Conservation (phyloP, 2,113 vertebrate genomes). For the Rhinolophus sinicus region DNA sequence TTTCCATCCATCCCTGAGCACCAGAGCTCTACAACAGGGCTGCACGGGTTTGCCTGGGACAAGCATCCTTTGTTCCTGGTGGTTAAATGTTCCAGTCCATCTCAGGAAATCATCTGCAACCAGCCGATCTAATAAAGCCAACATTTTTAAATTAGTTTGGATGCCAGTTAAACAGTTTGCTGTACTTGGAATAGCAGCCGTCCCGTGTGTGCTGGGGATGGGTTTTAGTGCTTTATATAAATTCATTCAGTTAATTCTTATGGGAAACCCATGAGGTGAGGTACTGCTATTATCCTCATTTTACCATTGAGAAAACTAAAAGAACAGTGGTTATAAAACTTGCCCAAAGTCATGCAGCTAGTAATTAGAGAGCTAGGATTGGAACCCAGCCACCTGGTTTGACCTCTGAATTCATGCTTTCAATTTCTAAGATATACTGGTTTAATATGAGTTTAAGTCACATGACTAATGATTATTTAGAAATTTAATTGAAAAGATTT, state of each 20-base stretch:
- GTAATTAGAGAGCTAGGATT: neutral
- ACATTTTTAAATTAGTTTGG: neutral
- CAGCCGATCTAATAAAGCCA: neutral
- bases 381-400: neutral
- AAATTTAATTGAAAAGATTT: neutral
- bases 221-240: constrained; percentile 24
- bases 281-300: neutral
- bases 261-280: neutral
- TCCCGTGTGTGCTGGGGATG: neutral
- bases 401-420: neutral
- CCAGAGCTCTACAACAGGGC: neutral
- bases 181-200: neutral
- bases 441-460: neutral
- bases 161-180: neutral
- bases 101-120: neutral
- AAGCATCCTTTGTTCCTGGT: neutral
- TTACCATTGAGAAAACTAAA: neutral
- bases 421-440: neutral
- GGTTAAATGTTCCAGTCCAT: neutral
- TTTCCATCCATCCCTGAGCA: neutral
- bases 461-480: neutral
- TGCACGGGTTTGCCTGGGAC: neutral
- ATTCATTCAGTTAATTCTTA: neutral
- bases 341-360: neutral
- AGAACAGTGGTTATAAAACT: neutral